Percentiles rank a stretch among this genome's conserved stretches.
Conservation (phyloP, 2,113 vertebrate species). For the Phyllostomus discolor region DNA sequence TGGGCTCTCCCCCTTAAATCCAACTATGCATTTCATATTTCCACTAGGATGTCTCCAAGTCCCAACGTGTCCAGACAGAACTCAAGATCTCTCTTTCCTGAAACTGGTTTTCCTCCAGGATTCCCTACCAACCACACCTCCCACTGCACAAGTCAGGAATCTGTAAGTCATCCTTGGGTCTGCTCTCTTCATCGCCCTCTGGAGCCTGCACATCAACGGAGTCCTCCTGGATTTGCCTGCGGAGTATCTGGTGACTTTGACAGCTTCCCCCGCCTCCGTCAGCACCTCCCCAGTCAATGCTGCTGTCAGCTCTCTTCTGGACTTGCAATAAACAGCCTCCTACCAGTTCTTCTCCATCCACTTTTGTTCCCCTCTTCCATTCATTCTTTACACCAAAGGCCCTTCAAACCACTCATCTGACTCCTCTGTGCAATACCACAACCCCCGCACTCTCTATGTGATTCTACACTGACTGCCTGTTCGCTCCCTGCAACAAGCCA, state of each 20-base stretch:
- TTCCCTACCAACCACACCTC: background rate
- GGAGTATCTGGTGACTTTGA: background rate
- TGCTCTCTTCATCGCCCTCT: background rate
- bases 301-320: background rate
- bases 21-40: background rate
- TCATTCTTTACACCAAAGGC: background rate
- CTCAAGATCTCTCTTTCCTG: background rate
- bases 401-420: background rate
- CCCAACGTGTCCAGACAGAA: background rate
- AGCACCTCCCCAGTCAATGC: background rate
- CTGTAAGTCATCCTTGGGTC: background rate
- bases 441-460: rapidly evolving
- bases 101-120: background rate
- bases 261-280: background rate
- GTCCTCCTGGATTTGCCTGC: background rate
- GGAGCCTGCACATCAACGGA: rapidly evolving
- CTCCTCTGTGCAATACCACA: rapidly evolving
- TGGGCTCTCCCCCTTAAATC: background rate
- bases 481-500: background rate
- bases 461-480: background rate
- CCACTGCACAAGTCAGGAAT: background rate
- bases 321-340: background rate
- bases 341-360: background rate
- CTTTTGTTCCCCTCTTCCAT: background rate
- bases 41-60: background rate